Base-by-base conservation (phyloP, 1,140 invertebrate genomes). In the Lordiphosa collinella region DNA sequence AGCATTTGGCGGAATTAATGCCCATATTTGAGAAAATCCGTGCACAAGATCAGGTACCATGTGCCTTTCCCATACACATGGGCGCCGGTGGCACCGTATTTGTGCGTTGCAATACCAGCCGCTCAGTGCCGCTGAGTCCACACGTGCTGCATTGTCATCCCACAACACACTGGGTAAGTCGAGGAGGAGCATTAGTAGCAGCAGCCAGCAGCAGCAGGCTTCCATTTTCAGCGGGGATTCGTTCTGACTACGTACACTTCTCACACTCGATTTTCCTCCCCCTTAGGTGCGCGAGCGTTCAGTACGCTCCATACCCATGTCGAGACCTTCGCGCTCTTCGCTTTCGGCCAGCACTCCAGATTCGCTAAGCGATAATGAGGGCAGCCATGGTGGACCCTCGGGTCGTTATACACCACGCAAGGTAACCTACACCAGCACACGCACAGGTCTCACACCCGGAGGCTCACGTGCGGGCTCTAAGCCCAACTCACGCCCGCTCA, bases 21-120 rank as follows among this genome's bases (percentile, higher is more conserved):
- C 95, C 95, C 87, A 96, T 96, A 91, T 96, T 97, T 93, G 95
- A 96, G 91, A 94, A 94, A 91, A 93, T 97, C 89, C 93, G 95
- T 88, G 94, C 95, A 89, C 94, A 94, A 89, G 94, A 96, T 90
- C 94, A 95, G 89, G 93, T 95, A 79, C 94, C 94, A 89, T 95
- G 94, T 91, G 95, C 94, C 87, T 96, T 95, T 91, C 94, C 94
- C 86, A 93, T 95, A 88, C 94, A 95, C 89, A 94, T 96, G 92
- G 93, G 93, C 46, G 90, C 90, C 56, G 89, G 89, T 65, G 89
- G 90, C 44, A 89, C 88, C 53, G 89, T 89, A 55, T 89, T 89
- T 64, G 88, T 89, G 47, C 88, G 88, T 36, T 87, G 87, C 66
- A 88, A 88, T 73, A 88, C 71, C 54, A 88, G 85, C 59, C 86